Evolutionary conservation across 2,888 invertebrate genomes (phyloP).

Genomic region (Stenchaetothrips biformis): DNA sequence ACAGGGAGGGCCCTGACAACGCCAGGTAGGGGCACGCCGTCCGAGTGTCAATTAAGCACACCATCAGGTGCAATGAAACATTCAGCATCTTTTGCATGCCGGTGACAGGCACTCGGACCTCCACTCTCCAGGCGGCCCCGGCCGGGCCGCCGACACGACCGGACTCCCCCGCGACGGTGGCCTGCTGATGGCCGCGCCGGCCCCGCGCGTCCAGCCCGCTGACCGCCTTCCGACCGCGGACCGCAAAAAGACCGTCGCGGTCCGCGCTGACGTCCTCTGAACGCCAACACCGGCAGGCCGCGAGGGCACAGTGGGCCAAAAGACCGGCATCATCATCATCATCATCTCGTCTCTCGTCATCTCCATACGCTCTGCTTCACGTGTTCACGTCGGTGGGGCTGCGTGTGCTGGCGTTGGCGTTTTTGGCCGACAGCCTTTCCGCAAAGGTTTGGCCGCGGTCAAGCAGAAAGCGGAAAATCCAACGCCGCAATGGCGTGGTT

Average conservation of each 20-base stretch:
- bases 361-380: too few relatives aligned
- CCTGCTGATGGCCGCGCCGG: background rate
- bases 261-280: too few relatives aligned
- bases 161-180: background rate
- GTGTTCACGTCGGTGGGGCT: too few relatives aligned
- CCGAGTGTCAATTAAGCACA: constrained; percentile 15
- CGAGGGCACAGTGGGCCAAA: too few relatives aligned
- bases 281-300: too few relatives aligned
- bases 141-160: background rate
- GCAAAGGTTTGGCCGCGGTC: too few relatives aligned
- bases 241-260: background rate
- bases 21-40: background rate
- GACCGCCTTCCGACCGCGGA: background rate
- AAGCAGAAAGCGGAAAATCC: too few relatives aligned
- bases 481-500: background rate
- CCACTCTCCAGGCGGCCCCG: background rate
- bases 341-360: too few relatives aligned
- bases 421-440: too few relatives aligned
- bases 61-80: constrained; percentile 24
- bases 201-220: background rate
- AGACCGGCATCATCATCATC: too few relatives aligned
- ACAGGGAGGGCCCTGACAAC: background rate
- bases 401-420: too few relatives aligned
- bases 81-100: constrained; percentile 20
- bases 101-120: constrained; percentile 22